A percentile compares a stretch with the other conserved stretches of the same genome.
These are phyloP conservation scores for Tupiocoris notatus DNA, from an alignment of 2,888 invertebrate genomes.

Conservation along the genomic window DNA sequence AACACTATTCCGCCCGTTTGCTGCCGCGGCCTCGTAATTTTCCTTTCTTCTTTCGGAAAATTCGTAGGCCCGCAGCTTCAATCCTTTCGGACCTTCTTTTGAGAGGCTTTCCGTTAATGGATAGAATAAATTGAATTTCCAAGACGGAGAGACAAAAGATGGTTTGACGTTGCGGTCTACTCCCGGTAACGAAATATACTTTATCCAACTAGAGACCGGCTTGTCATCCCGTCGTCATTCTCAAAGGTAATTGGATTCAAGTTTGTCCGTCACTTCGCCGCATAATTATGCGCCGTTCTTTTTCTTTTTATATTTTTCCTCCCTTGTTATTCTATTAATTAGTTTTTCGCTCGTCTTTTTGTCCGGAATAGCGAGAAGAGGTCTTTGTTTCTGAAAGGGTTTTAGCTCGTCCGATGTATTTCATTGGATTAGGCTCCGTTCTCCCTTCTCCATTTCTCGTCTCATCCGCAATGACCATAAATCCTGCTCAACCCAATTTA, in stretches of 20 bases:
- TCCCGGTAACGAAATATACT: neutral
- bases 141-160: neutral
- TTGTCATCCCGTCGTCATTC: neutral
- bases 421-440: neutral
- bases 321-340: neutral
- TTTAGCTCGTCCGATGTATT: neutral
- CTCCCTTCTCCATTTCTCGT: neutral
- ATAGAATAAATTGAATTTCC: neutral
- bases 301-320: neutral
- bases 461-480: neutral
- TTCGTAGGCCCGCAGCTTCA: too few relatives aligned
- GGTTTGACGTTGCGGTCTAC: neutral
- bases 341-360: neutral
- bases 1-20: too few relatives aligned
- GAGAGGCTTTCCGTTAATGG: too few relatives aligned
- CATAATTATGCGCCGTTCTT: slow-evolving; percentile 9
- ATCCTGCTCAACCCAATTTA: neutral
- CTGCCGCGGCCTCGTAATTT: too few relatives aligned
- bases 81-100: too few relatives aligned
- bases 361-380: neutral
- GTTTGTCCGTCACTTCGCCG: slow-evolving; percentile 15
- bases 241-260: slow-evolving; percentile 35
- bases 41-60: too few relatives aligned
- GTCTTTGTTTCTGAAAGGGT: neutral
- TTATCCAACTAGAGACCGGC: neutral